Evolutionary conservation across 2,888 invertebrate genomes (phyloP).

Genomic region (Leptopilina drosophilae): DNA sequence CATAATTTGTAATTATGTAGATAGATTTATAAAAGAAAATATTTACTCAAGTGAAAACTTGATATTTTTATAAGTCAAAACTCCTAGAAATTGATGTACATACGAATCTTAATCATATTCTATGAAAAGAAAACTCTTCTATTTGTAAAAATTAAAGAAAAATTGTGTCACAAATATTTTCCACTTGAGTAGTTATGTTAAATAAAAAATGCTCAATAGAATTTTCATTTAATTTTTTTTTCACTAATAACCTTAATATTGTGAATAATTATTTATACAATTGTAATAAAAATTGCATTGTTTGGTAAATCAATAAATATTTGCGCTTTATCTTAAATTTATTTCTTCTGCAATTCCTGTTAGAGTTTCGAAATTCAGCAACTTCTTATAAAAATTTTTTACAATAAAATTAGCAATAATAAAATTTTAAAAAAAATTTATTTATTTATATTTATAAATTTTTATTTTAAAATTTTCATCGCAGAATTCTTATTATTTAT

Average conservation of each 20-base stretch:
- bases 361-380: too few species aligned
- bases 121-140: background rate
- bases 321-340: background rate
- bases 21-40: background rate
- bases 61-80: background rate
- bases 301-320: constrained; percentile 1
- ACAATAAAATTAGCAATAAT: too few species aligned
- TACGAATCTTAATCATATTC: background rate
- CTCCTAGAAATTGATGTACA: background rate
- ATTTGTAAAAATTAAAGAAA: too few species aligned
- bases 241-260: background rate
- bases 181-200: background rate
- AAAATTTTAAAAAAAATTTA: too few species aligned
- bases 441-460: too few species aligned
- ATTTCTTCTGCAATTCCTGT: too few species aligned
- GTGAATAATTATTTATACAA: background rate
- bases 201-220: background rate
- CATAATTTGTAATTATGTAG: constrained; percentile 1
- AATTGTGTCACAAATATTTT: too few species aligned
- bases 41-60: background rate
- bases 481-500: too few species aligned
- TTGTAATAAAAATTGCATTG: background rate
- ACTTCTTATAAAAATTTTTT: too few species aligned
- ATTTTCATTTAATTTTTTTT: background rate
- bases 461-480: too few species aligned